These are phyloP conservation scores for Crepidodera aurea DNA, from an alignment of 2,888 invertebrate species.

Conservation along the genomic window DNA sequence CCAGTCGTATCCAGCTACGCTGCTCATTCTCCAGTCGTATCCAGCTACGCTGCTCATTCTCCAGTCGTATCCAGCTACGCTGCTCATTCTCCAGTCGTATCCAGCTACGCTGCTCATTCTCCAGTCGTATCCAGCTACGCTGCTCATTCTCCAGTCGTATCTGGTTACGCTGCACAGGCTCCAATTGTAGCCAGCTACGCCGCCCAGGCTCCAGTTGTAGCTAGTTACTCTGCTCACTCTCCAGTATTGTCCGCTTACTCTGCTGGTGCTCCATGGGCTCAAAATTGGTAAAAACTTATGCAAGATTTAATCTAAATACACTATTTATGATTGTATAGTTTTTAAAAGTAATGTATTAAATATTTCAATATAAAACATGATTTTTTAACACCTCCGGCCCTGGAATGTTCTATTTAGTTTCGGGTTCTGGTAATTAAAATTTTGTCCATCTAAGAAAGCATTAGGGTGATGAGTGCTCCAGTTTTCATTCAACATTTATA, in stretches of 20 bases:
- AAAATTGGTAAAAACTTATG: no score
- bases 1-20: constrained; percentile 3
- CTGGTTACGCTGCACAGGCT: not conserved
- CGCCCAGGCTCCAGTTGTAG: not conserved
- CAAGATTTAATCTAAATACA: no score
- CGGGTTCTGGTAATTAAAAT: no score
- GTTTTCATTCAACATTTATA: no score
- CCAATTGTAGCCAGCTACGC: not conserved
- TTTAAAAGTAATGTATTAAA: no score
- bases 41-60: not conserved
- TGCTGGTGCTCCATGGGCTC: not conserved
- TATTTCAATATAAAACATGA: no score
- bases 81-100: not conserved
- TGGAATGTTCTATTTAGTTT: no score
- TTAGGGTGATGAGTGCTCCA: no score
- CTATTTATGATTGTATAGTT: no score
- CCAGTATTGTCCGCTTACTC: not conserved
- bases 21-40: constrained; percentile 17
- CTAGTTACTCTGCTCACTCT: not conserved
- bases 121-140: not conserved
- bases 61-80: not conserved
- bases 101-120: not conserved
- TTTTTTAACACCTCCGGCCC: no score
- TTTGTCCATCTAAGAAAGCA: no score
- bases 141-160: constrained; percentile 4